These are phyloP conservation scores for Cosmia pyralina DNA, from an alignment of 2,888 invertebrate species.

Conservation along the genomic window DNA sequence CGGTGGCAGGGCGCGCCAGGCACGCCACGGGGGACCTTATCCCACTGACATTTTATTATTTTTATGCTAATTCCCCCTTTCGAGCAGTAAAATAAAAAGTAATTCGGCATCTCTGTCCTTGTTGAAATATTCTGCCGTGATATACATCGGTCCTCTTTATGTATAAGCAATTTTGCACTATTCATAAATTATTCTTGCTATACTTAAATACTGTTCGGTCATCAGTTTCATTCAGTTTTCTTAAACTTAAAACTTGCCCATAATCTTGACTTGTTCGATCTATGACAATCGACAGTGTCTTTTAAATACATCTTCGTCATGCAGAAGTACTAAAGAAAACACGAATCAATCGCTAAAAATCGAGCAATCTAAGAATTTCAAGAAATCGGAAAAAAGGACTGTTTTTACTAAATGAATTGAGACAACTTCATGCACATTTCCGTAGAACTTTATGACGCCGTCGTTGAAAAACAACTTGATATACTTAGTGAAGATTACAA, in stretches of 20 bases:
- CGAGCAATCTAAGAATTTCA: neutral
- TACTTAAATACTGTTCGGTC: neutral
- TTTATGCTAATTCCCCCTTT: slow-evolving; percentile 84
- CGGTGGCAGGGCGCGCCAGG: slow-evolving; percentile 70
- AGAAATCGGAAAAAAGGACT: neutral
- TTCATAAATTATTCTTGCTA: neutral
- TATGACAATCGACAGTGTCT: neutral
- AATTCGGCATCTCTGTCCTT: slow-evolving; percentile 71
- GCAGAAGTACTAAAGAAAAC: neutral
- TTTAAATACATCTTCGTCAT: neutral
- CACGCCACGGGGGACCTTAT: slow-evolving; percentile 77
- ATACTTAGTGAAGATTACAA: slow-evolving; percentile 44
- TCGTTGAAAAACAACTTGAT: slow-evolving; percentile 37
- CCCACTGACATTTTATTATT: slow-evolving; percentile 85
- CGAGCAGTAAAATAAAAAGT: slow-evolving; percentile 76
- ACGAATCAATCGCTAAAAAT: neutral
- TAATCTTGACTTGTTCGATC: neutral
- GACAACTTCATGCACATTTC: slow-evolving; percentile 29
- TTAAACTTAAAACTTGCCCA: neutral
- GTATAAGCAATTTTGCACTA: slow-evolving; percentile 27
- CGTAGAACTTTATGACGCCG: slow-evolving; percentile 36
- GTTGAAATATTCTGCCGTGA: slow-evolving; percentile 51
- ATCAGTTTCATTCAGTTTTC: neutral
- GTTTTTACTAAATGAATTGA: slow-evolving; percentile 6
- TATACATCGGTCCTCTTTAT: slow-evolving; percentile 9